phyloP scores from a whole-genome alignment of 2,113 vertebrate genomes.

The Ptychochromis oligacanthus region DNA sequence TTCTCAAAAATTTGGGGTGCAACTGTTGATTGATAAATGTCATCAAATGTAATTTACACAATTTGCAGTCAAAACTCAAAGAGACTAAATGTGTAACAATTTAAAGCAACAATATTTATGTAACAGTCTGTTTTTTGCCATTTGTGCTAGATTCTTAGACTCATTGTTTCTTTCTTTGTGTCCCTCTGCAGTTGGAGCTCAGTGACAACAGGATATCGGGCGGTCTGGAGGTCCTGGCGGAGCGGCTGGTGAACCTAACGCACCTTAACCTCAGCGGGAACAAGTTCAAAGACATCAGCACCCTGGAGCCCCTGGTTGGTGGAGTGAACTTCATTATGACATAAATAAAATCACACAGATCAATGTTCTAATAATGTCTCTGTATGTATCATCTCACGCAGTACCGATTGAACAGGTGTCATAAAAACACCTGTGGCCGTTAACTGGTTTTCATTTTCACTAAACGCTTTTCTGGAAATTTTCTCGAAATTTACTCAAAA shows the following conservation, averaged over 20 bases:
- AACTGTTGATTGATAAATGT: too few relatives aligned
- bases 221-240: constrained; percentile 84
- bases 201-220: constrained; percentile 85
- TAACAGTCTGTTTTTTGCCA: background rate
- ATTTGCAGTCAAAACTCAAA: fast-evolving
- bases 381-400: background rate
- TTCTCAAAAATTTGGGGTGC: too few relatives aligned
- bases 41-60: background rate
- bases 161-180: background rate
- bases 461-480: too few relatives aligned
- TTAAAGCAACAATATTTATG: background rate
- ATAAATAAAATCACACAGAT: background rate
- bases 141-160: background rate
- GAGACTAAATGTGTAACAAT: background rate
- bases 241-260: constrained; percentile 82
- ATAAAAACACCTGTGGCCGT: too few relatives aligned
- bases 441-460: too few relatives aligned
- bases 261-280: constrained; percentile 86
- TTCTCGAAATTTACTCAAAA: background rate
- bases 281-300: constrained; percentile 87
- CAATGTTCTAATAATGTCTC: background rate
- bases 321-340: background rate
- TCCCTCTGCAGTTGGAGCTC: constrained; percentile 79
- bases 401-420: background rate
- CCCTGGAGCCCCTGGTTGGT: constrained; percentile 86